Base-by-base conservation (phyloP, 1,140 invertebrate genomes). In the Dufourea novaeangliae region DNA sequence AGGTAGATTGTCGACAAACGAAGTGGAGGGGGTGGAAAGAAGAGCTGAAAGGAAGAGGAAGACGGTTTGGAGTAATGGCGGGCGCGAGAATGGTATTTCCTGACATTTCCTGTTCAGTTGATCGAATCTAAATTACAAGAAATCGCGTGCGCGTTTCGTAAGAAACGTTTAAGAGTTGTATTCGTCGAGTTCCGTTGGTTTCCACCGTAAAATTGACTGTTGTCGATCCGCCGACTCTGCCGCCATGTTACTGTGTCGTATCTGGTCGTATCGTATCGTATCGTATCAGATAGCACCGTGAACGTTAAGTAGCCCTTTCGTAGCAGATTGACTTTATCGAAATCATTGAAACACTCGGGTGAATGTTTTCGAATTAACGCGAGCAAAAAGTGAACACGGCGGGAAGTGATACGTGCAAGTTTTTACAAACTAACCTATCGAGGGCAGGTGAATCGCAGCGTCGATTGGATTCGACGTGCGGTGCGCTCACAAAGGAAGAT, bases 231-330 rank as follows among this genome's bases (percentile, higher is more conserved):
- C 41, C 64, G 54, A 14, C 44, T 69, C 54, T 27, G 32, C 56
- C 39, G 73, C 73, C 73, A 76, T 76, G 25, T 76, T 76, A 59
- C 73, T 20, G 66, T 76, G 54, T 25, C 54, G 54, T 52, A n/a
- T n/a, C 34, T 44, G 54, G 62, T 32, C 27, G 61, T 73, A 61
- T 73, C 44, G 44, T 68, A 46, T 66, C 10, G 63, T 50, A 10
- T 66, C 41, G 59, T 61, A 39, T 27, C 59, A 34, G 32, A 39
- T 61, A 5, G 32, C 37, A 22, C 8, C 32, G n/a, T 64, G 32
- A 37, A 61, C 59, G 59, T 62, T 6, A 34, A 39, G 34, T 39
- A 37, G 2, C 11, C n/a, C n/a, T 62, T 32, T n/a, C 41, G 39
- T 22, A 17, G 37, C 34, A 12, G 5, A 2, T 29, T 17, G 32